These are phyloP conservation scores for Poecilia latipinna DNA, from an alignment of 2,113 vertebrate species.

Conservation along the genomic window DNA sequence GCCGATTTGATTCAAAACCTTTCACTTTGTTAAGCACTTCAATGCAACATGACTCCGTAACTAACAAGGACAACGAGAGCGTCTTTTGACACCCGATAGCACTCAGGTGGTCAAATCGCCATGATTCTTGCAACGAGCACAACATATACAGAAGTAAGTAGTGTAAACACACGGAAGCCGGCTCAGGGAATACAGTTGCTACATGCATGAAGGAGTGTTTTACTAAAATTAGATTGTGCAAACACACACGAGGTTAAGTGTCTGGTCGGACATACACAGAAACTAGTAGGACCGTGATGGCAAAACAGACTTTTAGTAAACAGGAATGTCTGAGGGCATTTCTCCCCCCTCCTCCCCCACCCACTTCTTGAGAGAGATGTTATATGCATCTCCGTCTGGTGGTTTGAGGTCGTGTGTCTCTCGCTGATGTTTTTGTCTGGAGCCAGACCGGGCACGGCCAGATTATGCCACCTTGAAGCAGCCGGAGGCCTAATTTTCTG, in stretches of 20 bases:
- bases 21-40: constrained; percentile 23
- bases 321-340: constrained; percentile 40
- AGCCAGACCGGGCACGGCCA: constrained; percentile 57
- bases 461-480: constrained; percentile 57
- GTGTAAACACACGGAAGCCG: constrained; percentile 20
- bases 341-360: not conserved
- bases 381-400: constrained; percentile 42
- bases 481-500: constrained; percentile 47
- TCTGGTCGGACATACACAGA: constrained; percentile 1
- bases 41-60: constrained; percentile 28
- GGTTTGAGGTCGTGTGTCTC: constrained; percentile 50
- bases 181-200: constrained; percentile 15
- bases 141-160: not conserved
- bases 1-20: constrained; percentile 37
- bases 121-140: not conserved
- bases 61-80: constrained; percentile 7
- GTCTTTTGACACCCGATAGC: constrained; percentile 30
- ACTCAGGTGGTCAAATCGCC: constrained; percentile 19
- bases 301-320: constrained; percentile 32
- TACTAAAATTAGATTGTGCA: constrained; percentile 45
- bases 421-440: constrained; percentile 67
- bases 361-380: constrained; percentile 41
- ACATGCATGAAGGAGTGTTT: not conserved
- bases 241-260: constrained; percentile 12
- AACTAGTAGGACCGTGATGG: constrained; percentile 4